Base-by-base conservation (phyloP, 2,797 vertebrate genomes). In the Allobates femoralis region DNA sequence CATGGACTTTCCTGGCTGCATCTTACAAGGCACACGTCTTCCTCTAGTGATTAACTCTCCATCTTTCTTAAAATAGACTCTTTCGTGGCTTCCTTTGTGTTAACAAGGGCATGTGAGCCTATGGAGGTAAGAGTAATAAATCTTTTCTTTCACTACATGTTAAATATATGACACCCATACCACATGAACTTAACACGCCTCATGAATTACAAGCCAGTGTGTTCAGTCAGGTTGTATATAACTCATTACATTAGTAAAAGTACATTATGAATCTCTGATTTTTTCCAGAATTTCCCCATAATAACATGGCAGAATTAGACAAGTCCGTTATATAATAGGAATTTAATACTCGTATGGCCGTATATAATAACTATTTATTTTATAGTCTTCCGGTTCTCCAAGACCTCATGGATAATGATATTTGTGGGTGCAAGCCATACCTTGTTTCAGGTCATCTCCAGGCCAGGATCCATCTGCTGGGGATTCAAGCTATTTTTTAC, bases 61-160 rank as follows among this genome's bases (percentile, higher is more conserved):
- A 64, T 81, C 60, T 32, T 28, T 62, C 86, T 85, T 85, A 88
- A 85, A 88, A 88, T 88, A 88, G 83, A 88, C 71, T 77, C 50
- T 84, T 79, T 81, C 30, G 60, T 69, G 30, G 71, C 69, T 85
- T 85, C 71, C 69, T 81, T 66, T 85, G 50, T 58, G 26, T 79
- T 66, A 85, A 66, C 79, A 80, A 56, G 79, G 76, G 69, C 51
- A 76, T 53, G 78, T 34, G 81, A 79, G 69, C 71, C 71, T 16
- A 46, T 81, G 83, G 71, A 30, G 64, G 69, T 88, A 30, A 58
- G 2, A 41, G 58, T 66, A 77, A 79, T 85, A 88, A 85, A 85
- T 81, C 83, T 81, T 67, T n/a, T 67, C 83, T 67, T 88, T 76
- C 76, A 84, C 76, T 81, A 41, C 21, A 84, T 64, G 56, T 84